Percentiles rank a stretch among this genome's conserved stretches.
Conservation (phyloP, 2,113 vertebrate species). For the Mionectes macconnelli region DNA sequence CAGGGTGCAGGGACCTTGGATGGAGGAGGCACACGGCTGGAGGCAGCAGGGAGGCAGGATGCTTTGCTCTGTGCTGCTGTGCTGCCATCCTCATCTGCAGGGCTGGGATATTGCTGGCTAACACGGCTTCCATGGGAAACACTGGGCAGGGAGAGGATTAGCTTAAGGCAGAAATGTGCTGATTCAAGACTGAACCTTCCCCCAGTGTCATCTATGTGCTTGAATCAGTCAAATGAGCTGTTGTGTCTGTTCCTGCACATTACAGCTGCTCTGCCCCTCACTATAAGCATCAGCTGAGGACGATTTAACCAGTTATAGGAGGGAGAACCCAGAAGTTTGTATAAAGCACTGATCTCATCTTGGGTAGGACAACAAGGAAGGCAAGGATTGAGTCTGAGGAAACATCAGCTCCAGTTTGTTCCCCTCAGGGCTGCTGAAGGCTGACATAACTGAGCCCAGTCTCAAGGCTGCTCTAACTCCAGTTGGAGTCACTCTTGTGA, state of each 20-base stretch:
- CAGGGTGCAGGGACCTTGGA: background rate
- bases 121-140: background rate
- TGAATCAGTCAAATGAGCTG: background rate
- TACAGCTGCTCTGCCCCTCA: background rate
- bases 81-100: background rate
- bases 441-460: background rate
- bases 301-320: background rate
- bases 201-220: background rate
- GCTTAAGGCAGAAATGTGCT: background rate
- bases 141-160: background rate
- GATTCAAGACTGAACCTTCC: background rate
- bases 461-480: background rate
- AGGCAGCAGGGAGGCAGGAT: background rate
- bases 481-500: background rate
- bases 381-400: background rate
- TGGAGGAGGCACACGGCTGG: background rate
- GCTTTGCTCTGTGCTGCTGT: background rate
- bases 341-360: background rate
- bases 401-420: background rate
- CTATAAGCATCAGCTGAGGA: background rate
- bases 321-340: background rate
- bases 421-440: background rate
- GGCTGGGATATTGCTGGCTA: background rate
- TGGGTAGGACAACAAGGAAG: background rate
- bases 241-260: background rate